Evolutionary conservation across 2,888 invertebrate genomes (phyloP), one percentile per base, ranked within the genome.

Genomic region (Halictus quadricinctus): DNA sequence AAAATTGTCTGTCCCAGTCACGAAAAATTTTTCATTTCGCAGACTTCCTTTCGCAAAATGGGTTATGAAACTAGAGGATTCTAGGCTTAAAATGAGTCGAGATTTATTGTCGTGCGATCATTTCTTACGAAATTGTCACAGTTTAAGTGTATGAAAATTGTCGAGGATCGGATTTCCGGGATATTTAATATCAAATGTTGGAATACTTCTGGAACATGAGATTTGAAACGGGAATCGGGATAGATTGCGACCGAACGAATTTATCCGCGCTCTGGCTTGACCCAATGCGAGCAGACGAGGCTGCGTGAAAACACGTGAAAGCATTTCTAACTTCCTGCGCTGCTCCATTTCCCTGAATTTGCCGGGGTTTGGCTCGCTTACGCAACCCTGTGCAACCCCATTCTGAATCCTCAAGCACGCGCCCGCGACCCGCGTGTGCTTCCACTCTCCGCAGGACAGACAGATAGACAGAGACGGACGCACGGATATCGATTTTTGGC

Each of bases 351-450:
- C 70, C 36, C 76, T 75, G 54, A 29, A 75, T 80, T 82, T 72
- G 29, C 54, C 58, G 7, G 58, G 18, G 29, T 29, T 29, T 50
- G 48, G 46, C 76, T 36, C 74, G 74, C 72, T 86, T 85, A 82
- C 85, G 76, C 85, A 82, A 86, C 82, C 72, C 74, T 82, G 54
- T 48, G 85, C 82, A 86, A 86, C 72, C 77, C 79, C 83, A 48
- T 83, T 77, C 70, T 46, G 76, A 36, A 75, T 83, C 74, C 70
- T 41, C 76, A 43, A 75, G 41, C 84, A 80, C 77, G 84, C 64
- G 78, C 69, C 69, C 84, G 7, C 46, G 58, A 5, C 13, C 41
- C 43, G 21, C 54, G 69, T 74, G 15, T 73, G 66, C 72, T 25
- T 64, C 25, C 25, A n/a, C 21, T 18, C 60, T 18, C 15, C 36